Percentiles rank a stretch among this genome's conserved stretches.
phyloP scores from a whole-genome alignment of 2,113 vertebrate genomes.

The Bubalus kerabau region DNA sequence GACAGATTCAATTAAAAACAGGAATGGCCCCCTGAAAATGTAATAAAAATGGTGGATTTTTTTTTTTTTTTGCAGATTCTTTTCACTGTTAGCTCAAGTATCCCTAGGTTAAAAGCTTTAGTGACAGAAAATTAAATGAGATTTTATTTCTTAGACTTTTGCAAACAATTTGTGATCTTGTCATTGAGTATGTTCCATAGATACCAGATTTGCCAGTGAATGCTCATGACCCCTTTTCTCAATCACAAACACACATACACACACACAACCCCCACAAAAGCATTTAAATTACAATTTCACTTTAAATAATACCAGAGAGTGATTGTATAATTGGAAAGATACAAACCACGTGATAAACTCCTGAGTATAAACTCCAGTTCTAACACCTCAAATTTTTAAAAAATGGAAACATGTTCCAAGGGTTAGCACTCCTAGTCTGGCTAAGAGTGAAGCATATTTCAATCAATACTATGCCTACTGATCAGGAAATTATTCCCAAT shows the following conservation, averaged over 20 bases:
- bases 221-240: background rate
- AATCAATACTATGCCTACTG: background rate
- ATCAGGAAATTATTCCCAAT: background rate
- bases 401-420: background rate
- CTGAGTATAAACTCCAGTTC: background rate
- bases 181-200: background rate
- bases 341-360: background rate
- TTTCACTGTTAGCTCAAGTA: background rate
- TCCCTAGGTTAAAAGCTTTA: background rate
- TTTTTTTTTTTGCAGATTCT: background rate
- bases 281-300: background rate
- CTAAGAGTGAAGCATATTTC: background rate
- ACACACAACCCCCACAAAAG: background rate
- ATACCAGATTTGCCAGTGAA: background rate
- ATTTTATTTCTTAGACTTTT: background rate
- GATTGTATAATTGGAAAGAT: background rate
- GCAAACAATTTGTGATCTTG: background rate
- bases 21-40: background rate
- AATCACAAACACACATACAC: background rate
- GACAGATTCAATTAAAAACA: slow-evolving; percentile 29
- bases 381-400: background rate
- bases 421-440: background rate
- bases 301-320: background rate
- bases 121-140: background rate
- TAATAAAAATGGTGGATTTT: background rate